phyloP scores from a whole-genome alignment of 2,113 vertebrate genomes.

The Stegostoma tigrinum region DNA sequence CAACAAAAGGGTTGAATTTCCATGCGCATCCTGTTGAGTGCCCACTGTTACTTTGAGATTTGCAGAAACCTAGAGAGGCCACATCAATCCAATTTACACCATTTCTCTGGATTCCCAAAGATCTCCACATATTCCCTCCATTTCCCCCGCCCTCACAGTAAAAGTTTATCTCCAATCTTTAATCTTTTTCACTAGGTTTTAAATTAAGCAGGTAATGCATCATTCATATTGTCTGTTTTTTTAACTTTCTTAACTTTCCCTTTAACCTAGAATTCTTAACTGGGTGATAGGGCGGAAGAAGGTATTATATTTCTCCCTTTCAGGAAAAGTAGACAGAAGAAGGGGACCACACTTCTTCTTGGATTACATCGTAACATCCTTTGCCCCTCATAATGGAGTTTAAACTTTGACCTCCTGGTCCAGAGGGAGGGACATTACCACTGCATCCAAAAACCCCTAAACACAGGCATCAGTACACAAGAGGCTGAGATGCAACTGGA shows the following conservation, averaged over 20 bases:
- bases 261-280: neutral
- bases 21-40: neutral
- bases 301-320: neutral
- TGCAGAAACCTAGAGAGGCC: neutral
- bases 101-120: neutral
- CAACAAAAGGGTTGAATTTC: neutral
- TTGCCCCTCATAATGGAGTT: neutral
- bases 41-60: neutral
- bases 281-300: neutral
- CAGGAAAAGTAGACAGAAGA: neutral
- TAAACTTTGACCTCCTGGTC: too few relatives aligned
- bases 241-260: neutral
- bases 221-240: neutral
- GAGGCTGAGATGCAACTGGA: neutral
- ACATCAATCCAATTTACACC: neutral
- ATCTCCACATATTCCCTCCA: neutral
- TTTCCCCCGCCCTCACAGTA: neutral
- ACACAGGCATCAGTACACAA: neutral
- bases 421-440: too few relatives aligned
- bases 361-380: neutral
- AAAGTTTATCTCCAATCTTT: neutral
- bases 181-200: neutral
- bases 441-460: too few relatives aligned
- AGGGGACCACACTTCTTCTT: neutral
- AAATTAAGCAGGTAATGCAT: neutral